A percentile compares a stretch with the other conserved stretches of the same genome.
phyloP scores from a whole-genome alignment of 2,797 vertebrate genomes.

The Phataginus tetradactyla region DNA sequence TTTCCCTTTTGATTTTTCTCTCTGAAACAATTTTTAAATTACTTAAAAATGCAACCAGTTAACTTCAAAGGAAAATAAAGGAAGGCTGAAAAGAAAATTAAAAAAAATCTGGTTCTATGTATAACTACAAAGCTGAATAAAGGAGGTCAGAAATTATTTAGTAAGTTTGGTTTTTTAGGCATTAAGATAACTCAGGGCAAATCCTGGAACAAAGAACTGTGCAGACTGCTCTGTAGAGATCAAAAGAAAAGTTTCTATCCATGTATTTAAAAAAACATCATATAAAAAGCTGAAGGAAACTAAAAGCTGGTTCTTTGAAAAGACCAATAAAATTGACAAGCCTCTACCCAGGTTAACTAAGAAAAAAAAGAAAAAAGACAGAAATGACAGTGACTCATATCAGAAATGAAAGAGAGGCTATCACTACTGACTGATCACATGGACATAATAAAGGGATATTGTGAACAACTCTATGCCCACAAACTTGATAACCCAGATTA shows the following conservation, averaged over 20 bases:
- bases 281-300: neutral
- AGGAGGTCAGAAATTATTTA: neutral
- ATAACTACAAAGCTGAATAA: constrained; percentile 10
- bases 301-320: constrained; percentile 28
- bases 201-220: neutral
- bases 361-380: neutral
- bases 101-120: neutral
- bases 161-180: neutral
- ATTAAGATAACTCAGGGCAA: constrained; percentile 37
- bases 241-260: neutral
- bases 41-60: constrained; percentile 49
- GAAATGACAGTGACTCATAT: neutral
- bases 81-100: neutral
- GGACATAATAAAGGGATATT: neutral
- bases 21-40: constrained; percentile 80
- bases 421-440: neutral
- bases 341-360: constrained; percentile 8
- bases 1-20: constrained; percentile 82
- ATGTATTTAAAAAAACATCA: neutral
- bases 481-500: constrained; percentile 33
- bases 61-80: constrained; percentile 58
- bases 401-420: constrained; percentile 36
- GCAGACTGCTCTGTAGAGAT: neutral
- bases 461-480: neutral
- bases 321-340: constrained; percentile 2